These are phyloP conservation scores for Oscheius sp. DNA, from an alignment of 2,888 invertebrate species.

Conservation along the genomic window DNA sequence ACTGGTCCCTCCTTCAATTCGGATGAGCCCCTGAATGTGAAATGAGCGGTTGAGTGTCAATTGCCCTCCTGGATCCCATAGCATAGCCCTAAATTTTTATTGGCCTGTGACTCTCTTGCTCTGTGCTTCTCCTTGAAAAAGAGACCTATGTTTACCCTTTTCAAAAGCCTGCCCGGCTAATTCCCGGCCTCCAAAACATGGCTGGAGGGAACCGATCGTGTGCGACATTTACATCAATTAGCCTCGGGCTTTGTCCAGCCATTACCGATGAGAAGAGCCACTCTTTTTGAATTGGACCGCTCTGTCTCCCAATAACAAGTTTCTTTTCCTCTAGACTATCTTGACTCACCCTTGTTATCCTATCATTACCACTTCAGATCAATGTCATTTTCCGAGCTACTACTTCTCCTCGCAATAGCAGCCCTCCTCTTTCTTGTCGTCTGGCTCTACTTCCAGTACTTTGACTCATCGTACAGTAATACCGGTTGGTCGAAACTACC, in stretches of 20 bases:
- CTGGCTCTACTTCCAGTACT: conserved; percentile 26
- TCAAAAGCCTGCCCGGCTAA: no score
- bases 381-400: conserved; percentile 4
- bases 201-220: background rate
- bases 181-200: no score
- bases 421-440: conserved; percentile 16
- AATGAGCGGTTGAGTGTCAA: no score
- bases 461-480: background rate
- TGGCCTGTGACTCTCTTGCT: no score
- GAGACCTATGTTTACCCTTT: no score
- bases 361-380: background rate
- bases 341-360: background rate
- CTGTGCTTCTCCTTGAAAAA: no score
- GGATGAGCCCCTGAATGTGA: no score
- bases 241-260: conserved; percentile 7
- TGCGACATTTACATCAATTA: conserved; percentile 28
- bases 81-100: no score
- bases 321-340: background rate
- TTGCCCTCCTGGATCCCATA: no score
- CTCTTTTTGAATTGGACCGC: background rate
- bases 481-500: conserved; percentile 30
- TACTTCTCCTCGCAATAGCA: conserved; percentile 3
- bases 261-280: background rate
- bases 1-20: no score
- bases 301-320: conserved; percentile 1